These are phyloP conservation scores for Cerceris ruficornis DNA, from an alignment of 2,888 invertebrate genomes.

Conservation along the genomic window DNA sequence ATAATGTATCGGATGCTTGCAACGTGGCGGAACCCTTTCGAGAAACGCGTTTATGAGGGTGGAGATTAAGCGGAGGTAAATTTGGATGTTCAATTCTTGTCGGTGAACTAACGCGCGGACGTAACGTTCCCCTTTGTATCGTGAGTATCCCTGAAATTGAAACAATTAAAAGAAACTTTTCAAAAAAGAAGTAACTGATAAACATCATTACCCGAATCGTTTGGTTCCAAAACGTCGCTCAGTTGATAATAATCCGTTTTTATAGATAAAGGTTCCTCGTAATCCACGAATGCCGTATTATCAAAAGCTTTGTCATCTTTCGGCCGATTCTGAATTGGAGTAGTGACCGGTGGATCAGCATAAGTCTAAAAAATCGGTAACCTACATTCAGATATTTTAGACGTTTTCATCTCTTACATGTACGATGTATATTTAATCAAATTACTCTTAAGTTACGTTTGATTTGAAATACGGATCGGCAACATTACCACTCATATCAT, in stretches of 20 bases:
- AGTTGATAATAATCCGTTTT: constrained; percentile 87
- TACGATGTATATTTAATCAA: constrained; percentile 5
- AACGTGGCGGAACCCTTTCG: constrained; percentile 75
- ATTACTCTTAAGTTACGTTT: neutral
- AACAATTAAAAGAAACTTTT: neutral
- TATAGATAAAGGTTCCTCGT: constrained; percentile 91
- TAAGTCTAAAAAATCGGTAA: constrained; percentile 73
- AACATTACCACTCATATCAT: no score
- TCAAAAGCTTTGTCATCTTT: constrained; percentile 84
- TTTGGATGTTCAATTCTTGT: constrained; percentile 92
- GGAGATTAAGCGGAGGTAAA: constrained; percentile 89
- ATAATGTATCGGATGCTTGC: constrained; percentile 73
- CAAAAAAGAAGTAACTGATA: neutral
- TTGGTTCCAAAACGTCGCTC: constrained; percentile 82
- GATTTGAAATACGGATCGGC: neutral
- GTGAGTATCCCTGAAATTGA: constrained; percentile 69
- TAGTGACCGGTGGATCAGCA: constrained; percentile 74
- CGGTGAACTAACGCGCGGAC: constrained; percentile 90
- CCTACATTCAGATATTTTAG: constrained; percentile 51
- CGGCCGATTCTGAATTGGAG: constrained; percentile 72
- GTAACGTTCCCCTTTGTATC: constrained; percentile 75
- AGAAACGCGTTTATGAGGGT: constrained; percentile 82
- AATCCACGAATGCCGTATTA: constrained; percentile 91
- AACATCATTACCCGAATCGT: constrained; percentile 71
- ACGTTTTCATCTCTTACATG: neutral